phyloP scores from a whole-genome alignment of 2,797 vertebrate genomes.

The Urophycis tenuis region DNA sequence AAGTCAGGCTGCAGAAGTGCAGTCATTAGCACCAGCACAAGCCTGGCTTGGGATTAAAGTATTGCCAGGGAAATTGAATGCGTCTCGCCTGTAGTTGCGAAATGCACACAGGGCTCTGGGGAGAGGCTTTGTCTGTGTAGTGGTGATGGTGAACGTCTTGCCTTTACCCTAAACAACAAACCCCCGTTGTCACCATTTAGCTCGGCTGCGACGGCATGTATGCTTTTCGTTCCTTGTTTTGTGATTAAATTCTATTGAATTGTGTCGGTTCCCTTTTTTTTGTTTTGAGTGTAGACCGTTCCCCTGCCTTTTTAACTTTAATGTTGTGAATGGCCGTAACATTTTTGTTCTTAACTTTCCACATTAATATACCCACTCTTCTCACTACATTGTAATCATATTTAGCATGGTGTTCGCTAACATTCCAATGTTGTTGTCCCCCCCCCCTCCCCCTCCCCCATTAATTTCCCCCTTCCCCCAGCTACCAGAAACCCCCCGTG shows the following conservation, averaged over 20 bases:
- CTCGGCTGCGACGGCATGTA: not conserved
- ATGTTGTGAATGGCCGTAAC: no score
- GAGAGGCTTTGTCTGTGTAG: not conserved
- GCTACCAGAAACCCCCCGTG: constrained; percentile 86
- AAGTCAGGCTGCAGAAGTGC: not conserved
- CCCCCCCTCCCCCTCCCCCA: not conserved
- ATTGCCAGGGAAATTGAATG: not conserved
- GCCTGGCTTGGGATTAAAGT: not conserved
- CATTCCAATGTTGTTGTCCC: not conserved
- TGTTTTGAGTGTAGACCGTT: not conserved
- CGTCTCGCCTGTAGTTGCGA: not conserved
- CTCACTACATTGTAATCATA: not conserved
- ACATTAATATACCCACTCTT: not conserved
- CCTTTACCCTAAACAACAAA: not conserved
- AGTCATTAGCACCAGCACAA: not conserved
- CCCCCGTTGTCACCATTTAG: not conserved
- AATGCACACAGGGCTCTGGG: not conserved
- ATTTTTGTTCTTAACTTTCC: not conserved
- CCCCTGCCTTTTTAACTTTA: not conserved
- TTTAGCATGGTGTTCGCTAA: not conserved
- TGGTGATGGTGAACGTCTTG: not conserved
- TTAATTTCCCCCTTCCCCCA: constrained; percentile 44
- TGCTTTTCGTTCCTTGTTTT: not conserved
- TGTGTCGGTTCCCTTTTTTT: not conserved
- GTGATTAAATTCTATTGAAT: not conserved